Percentiles rank a stretch among this genome's conserved stretches.
These are phyloP conservation scores for Drosophila demipolita DNA, from an alignment of 2,888 invertebrate species.

Conservation along the genomic window DNA sequence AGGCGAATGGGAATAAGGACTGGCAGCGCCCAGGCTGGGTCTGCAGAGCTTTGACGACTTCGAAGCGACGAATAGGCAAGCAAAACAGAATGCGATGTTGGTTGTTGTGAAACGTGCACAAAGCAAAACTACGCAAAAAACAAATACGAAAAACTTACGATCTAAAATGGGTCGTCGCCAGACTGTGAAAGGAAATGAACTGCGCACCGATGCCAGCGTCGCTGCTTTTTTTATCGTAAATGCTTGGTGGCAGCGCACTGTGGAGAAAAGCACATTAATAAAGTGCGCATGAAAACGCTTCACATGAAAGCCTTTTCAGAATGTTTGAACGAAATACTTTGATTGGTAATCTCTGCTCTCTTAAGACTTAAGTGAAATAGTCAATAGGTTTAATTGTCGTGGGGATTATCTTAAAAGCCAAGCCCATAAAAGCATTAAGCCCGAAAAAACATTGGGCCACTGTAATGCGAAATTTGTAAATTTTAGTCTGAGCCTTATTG, in stretches of 20 bases:
- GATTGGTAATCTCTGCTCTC: neutral
- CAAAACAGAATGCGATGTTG: constrained; percentile 73
- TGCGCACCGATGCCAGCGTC: constrained; percentile 19
- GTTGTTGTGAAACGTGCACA: constrained; percentile 71
- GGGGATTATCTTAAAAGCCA: neutral
- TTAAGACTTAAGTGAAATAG: neutral
- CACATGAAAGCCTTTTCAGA: too few species aligned
- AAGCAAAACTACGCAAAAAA: constrained; percentile 66
- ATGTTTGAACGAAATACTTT: neutral
- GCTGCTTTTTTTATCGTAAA: constrained; percentile 53
- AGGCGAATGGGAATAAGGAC: neutral
- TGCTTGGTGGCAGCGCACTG: constrained; percentile 31
- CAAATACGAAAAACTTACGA: constrained; percentile 50
- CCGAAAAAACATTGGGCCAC: neutral
- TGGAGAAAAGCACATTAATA: constrained; percentile 7
- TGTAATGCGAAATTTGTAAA: too few species aligned
- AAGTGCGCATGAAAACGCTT: neutral
- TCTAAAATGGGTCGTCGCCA: constrained; percentile 31
- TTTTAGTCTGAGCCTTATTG: neutral
- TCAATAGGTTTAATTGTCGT: neutral
- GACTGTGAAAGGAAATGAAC: constrained; percentile 26
- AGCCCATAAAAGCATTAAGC: neutral
- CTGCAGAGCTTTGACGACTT: constrained; percentile 22
- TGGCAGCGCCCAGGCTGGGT: constrained; percentile 27
- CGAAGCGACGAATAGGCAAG: constrained; percentile 49